Conservation (phyloP, 2,797 vertebrate species). For the Gila robusta region DNA sequence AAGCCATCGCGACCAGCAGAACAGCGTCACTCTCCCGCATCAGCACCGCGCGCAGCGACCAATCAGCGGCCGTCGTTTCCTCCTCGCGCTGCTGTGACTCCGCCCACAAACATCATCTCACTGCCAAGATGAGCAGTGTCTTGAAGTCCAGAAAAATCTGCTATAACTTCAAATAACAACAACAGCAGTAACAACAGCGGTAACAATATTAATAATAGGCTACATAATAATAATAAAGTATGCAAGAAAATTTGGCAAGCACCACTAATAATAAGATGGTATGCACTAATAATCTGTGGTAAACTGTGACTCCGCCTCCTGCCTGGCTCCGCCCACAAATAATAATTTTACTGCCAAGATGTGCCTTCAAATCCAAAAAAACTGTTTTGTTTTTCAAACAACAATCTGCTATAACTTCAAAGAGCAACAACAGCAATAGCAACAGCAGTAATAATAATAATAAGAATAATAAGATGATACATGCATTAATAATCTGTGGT, state of each 20-base stretch:
- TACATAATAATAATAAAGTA: no score
- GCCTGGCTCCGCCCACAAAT: no score
- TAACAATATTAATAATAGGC: neutral
- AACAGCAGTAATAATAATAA: no score
- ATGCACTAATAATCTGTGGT: neutral
- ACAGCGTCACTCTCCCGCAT: slow-evolving; percentile 43
- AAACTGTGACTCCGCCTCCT: no score
- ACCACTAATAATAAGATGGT: neutral
- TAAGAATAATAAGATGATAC: neutral
- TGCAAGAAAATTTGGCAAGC: no score
- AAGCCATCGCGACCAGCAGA: slow-evolving; percentile 37
- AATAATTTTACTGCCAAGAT: no score
- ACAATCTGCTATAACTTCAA: neutral
- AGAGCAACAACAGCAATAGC: neutral
- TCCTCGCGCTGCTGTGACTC: slow-evolving; percentile 1
- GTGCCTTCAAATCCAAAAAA: no score
- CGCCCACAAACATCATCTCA: slow-evolving; percentile 12
- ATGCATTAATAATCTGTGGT: neutral
- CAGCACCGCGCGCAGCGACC: slow-evolving; percentile 60
- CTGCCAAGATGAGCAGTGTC: no score
- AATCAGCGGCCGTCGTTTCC: slow-evolving; percentile 20
- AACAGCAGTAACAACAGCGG: neutral
- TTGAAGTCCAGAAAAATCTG: neutral
- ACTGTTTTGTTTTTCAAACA: no score
- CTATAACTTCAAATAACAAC: no score